These are phyloP conservation scores for Oithona nana DNA, from an alignment of 2,888 invertebrate genomes.

Conservation along the genomic window DNA sequence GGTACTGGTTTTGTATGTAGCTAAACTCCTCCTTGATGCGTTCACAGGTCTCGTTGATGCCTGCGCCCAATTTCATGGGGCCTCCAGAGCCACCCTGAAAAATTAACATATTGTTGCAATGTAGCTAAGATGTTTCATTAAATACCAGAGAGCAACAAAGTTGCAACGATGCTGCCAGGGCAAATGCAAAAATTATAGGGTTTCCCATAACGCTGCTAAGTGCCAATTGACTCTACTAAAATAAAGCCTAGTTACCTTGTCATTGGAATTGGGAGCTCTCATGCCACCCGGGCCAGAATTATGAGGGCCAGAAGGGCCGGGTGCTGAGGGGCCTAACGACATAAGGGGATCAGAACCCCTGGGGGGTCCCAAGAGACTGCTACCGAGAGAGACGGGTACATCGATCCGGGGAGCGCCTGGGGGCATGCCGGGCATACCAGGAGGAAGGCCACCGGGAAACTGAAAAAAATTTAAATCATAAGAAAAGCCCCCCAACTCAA, in stretches of 20 bases:
- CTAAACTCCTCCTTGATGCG: constrained; percentile 89
- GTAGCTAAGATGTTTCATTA: too few relatives aligned
- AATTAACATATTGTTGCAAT: neutral
- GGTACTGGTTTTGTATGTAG: constrained; percentile 83
- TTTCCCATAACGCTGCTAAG: too few relatives aligned
- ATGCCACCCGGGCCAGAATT: neutral
- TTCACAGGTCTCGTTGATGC: constrained; percentile 71
- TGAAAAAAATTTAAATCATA: constrained; percentile 4
- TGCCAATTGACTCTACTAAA: too few relatives aligned
- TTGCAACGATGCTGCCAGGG: too few relatives aligned
- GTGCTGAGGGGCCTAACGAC: neutral
- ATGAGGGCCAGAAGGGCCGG: neutral
- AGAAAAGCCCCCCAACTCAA: too few relatives aligned
- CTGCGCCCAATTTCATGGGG: constrained; percentile 65
- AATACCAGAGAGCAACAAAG: too few relatives aligned
- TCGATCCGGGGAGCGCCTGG: constrained; percentile 9
- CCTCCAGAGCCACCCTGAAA: constrained; percentile 31
- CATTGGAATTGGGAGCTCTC: neutral
- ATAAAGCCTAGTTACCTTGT: neutral
- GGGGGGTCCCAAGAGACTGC: neutral
- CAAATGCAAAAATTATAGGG: too few relatives aligned
- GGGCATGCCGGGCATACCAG: constrained; percentile 8
- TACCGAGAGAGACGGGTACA: neutral
- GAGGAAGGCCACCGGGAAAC: constrained; percentile 17
- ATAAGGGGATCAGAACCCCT: neutral